phyloP scores from a whole-genome alignment of 2,888 invertebrate species.

The Acrocyrtus sp. region DNA sequence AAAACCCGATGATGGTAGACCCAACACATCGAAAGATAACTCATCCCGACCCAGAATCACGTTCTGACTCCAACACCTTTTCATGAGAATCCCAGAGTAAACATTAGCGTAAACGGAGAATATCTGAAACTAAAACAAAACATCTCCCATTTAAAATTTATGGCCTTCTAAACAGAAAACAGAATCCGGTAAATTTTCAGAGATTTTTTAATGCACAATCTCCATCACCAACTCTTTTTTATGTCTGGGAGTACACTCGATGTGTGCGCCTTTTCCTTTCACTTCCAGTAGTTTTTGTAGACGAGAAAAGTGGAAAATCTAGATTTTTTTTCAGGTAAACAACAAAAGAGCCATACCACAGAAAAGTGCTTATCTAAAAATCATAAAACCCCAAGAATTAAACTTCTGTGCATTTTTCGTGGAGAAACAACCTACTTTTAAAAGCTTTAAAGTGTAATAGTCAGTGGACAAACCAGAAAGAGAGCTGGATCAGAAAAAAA shows the following conservation, averaged over 20 bases:
- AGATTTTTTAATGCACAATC: conserved; percentile 19
- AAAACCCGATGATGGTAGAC: conserved; percentile 32
- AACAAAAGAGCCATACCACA: conserved; percentile 17
- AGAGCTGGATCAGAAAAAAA: conserved; percentile 25
- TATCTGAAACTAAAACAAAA: conserved; percentile 4
- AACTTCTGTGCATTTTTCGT: conserved; percentile 38
- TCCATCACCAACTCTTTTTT: conserved; percentile 5
- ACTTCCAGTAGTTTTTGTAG: conserved; percentile 38
- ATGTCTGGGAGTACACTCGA: conserved; percentile 4
- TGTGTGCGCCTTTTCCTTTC: conserved; percentile 21
- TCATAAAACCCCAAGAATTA: conserved; percentile 53
- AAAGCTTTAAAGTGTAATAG: conserved; percentile 44
- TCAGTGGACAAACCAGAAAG: conserved; percentile 43
- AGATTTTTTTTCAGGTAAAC: conserved; percentile 23
- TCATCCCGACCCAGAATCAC: conserved; percentile 44
- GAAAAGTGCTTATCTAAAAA: conserved; percentile 45
- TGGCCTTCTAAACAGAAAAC: conserved; percentile 21
- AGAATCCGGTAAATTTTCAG: conserved; percentile 37
- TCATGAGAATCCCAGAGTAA: no score
- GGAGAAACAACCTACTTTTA: conserved; percentile 30
- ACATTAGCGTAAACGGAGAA: conserved; percentile 2
- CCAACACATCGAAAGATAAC: conserved; percentile 39
- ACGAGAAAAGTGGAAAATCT: conserved; percentile 42
- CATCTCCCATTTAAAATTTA: conserved; percentile 37
- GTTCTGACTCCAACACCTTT: conserved; percentile 33